These are phyloP conservation scores for Phorcus lineatus DNA, from an alignment of 2,888 invertebrate species.

Conservation along the genomic window DNA sequence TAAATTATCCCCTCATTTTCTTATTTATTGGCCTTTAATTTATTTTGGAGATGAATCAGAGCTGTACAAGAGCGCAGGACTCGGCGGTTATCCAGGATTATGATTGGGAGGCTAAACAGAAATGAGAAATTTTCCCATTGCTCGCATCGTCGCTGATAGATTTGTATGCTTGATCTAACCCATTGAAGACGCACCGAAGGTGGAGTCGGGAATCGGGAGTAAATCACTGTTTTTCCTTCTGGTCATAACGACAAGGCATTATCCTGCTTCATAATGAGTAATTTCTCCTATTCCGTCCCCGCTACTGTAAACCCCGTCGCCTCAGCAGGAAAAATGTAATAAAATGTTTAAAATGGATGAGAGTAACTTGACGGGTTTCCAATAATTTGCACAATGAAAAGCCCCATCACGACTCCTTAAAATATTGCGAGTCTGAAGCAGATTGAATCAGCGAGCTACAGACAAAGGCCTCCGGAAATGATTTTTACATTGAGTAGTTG, in stretches of 20 bases:
- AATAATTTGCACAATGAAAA: conserved; percentile 44
- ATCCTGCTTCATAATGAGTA: conserved; percentile 42
- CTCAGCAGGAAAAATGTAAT: conserved; percentile 43
- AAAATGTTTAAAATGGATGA: conserved; percentile 42
- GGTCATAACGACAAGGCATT: conserved; percentile 41
- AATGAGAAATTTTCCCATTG: conserved; percentile 31
- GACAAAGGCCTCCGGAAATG: conserved; percentile 39
- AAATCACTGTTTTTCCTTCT: conserved; percentile 33
- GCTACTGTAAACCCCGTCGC: conserved; percentile 38
- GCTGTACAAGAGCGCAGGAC: not conserved
- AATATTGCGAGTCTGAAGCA: conserved; percentile 32
- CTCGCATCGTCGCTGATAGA: conserved; percentile 31
- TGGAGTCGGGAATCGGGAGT: conserved; percentile 24
- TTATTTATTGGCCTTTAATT: conserved; percentile 45
- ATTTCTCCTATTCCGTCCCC: conserved; percentile 44
- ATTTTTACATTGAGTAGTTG: conserved; percentile 28
- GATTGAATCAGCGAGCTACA: conserved; percentile 32
- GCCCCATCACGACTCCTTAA: conserved; percentile 34
- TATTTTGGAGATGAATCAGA: conserved; percentile 40
- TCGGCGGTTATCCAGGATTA: conserved; percentile 27
- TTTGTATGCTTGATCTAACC: conserved; percentile 34
- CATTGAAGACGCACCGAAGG: conserved; percentile 28
- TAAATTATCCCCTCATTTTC: conserved; percentile 47
- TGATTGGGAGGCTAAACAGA: conserved; percentile 25
- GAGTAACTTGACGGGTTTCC: conserved; percentile 42